These are phyloP conservation scores for Helobdella robusta DNA, from an alignment of 2,888 invertebrate genomes.

Conservation along the genomic window DNA sequence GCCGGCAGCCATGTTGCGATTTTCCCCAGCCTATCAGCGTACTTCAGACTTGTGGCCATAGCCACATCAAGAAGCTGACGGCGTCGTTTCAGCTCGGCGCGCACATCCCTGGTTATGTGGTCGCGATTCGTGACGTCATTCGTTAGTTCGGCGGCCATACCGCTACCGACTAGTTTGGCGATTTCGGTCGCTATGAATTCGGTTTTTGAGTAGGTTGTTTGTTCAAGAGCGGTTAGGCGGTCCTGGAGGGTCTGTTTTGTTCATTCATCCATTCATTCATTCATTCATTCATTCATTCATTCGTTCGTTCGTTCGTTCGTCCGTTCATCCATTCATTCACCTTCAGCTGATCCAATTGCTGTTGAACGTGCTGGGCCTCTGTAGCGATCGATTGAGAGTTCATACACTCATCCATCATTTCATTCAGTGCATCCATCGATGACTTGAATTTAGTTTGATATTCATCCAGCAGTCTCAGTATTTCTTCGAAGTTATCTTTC, in stretches of 20 bases:
- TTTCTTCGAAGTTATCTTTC: slow-evolving; percentile 39
- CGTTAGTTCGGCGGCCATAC: background rate
- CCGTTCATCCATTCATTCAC: no score
- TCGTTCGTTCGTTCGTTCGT: no score
- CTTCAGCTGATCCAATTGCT: no score
- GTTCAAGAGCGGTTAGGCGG: slow-evolving; percentile 45
- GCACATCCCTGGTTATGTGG: background rate
- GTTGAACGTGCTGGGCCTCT: no score
- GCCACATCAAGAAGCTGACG: background rate
- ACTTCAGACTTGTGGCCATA: background rate
- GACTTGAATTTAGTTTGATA: slow-evolving; percentile 43
- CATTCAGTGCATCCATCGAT: slow-evolving; percentile 41
- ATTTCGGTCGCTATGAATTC: background rate
- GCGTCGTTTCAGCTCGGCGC: background rate
- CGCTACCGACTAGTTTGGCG: background rate
- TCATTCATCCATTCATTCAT: no score
- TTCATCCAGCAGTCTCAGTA: slow-evolving; percentile 41
- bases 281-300: no score
- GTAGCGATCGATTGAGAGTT: no score
- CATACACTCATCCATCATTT: no score
- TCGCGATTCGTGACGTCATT: background rate
- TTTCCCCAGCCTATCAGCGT: background rate
- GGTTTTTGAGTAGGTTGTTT: no score
- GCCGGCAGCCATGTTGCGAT: slow-evolving; percentile 11
- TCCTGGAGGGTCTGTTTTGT: slow-evolving; percentile 48